phyloP scores from a whole-genome alignment of 2,113 vertebrate genomes.

The Sinocyclocheilus anophthalmus region DNA sequence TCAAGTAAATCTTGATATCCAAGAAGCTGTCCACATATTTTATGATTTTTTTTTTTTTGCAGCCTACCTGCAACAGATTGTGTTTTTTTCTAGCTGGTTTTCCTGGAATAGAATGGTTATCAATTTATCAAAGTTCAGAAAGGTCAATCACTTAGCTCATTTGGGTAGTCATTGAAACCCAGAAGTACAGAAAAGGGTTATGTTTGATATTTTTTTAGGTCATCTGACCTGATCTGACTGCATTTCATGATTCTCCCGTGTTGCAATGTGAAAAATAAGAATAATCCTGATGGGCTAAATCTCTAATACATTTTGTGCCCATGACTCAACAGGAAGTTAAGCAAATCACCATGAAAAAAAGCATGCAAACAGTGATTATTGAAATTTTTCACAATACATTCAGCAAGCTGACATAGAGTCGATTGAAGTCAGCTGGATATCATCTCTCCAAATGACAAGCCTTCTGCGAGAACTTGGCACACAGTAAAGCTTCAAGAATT shows the following conservation, averaged over 20 bases:
- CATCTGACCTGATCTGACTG: not conserved
- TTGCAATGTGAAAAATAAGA: conserved; percentile 2
- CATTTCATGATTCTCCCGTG: not conserved
- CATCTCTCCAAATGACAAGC: conserved; percentile 21
- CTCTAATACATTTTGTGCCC: not conserved
- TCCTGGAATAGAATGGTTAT: conserved; percentile 6
- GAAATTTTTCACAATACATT: conserved; percentile 1
- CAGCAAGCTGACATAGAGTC: not conserved
- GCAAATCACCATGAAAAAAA: not conserved
- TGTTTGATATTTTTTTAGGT: not conserved
- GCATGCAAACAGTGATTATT: not conserved
- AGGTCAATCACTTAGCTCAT: conserved; percentile 1
- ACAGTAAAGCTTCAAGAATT: conserved; percentile 24
- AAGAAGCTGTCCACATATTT: not conserved
- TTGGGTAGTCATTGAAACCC: conserved; percentile 14
- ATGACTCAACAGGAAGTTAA: conserved; percentile 19
- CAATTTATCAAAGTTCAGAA: not conserved
- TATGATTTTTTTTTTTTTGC: not conserved
- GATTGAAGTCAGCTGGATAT: conserved; percentile 27
- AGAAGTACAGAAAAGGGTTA: not conserved
- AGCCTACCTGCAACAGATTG: conserved; percentile 1
- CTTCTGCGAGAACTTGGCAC: not conserved
- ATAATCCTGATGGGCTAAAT: not conserved
- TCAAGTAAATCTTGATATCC: not conserved
- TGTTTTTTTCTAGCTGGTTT: not conserved